phyloP scores from a whole-genome alignment of 2,888 invertebrate genomes.

The Dasysyrphus tricinctus region DNA sequence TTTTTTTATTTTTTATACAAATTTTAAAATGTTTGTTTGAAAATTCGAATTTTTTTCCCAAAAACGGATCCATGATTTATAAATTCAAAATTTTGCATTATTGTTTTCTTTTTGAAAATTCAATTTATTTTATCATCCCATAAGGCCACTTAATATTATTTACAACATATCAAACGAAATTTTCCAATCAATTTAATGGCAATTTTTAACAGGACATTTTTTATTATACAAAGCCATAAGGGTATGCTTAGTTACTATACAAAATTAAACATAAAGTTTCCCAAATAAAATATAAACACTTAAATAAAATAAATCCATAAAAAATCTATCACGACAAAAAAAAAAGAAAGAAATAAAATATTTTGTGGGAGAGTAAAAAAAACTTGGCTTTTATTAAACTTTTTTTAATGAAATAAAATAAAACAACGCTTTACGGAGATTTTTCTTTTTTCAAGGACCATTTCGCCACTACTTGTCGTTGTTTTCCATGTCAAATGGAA shows the following conservation, averaged over 20 bases:
- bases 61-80: too few relatives aligned
- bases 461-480: slow-evolving; percentile 25
- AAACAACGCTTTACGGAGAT: not conserved
- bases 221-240: slow-evolving; percentile 1
- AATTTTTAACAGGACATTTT: not conserved
- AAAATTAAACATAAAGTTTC: not conserved
- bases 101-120: not conserved
- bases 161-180: not conserved
- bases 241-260: not conserved
- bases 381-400: not conserved
- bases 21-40: too few relatives aligned
- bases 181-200: slow-evolving; percentile 20
- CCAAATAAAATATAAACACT: not conserved
- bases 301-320: slow-evolving; percentile 1
- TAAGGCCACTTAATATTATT: slow-evolving; percentile 16
- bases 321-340: not conserved
- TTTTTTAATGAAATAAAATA: slow-evolving; percentile 18
- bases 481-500: slow-evolving; percentile 34
- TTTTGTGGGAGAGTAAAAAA: not conserved
- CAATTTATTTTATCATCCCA: slow-evolving; percentile 7
- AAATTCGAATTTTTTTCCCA: too few relatives aligned
- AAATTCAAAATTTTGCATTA: too few relatives aligned
- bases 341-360: not conserved
- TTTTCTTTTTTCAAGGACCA: not conserved
- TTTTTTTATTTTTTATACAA: too few relatives aligned